phyloP scores from a whole-genome alignment of 2,888 invertebrate genomes.

The Dryococelus australis region DNA sequence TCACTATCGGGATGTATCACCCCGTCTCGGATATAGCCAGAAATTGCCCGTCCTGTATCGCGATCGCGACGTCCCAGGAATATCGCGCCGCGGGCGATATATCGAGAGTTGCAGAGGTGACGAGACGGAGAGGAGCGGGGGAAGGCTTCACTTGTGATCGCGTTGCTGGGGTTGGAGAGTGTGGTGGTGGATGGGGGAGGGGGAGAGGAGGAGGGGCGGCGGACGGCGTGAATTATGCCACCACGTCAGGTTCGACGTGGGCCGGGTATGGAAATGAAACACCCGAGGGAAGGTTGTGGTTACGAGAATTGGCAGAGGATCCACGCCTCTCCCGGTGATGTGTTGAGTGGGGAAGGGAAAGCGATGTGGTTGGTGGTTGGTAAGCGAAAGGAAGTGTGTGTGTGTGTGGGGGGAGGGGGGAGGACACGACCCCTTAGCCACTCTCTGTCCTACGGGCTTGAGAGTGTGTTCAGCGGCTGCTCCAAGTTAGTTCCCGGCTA shows the following conservation, averaged over 20 bases:
- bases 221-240: background rate
- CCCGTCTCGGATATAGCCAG: too few relatives aligned
- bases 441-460: conserved; percentile 1
- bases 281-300: conserved; percentile 16
- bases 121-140: too few relatives aligned
- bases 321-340: background rate
- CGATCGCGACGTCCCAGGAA: too few relatives aligned
- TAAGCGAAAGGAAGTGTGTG: too few relatives aligned
- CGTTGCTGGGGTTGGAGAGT: too few relatives aligned
- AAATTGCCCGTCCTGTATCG: too few relatives aligned
- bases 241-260: background rate
- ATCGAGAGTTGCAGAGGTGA: too few relatives aligned
- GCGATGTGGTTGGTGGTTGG: background rate
- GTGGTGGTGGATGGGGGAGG: too few relatives aligned
- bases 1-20: too few relatives aligned
- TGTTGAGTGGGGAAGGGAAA: background rate
- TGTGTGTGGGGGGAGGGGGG: background rate
- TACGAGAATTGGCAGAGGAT: conserved; percentile 16
- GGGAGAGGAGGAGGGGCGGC: too few relatives aligned
- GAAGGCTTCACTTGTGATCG: background rate
- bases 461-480: background rate
- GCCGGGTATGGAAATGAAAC: background rate
- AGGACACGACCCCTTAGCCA: background rate
- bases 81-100: too few relatives aligned
- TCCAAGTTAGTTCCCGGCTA: background rate